Evolutionary conservation across 2,113 vertebrate genomes (phyloP), one percentile per base, ranked within the genome.

Genomic region (Proteles cristata): DNA sequence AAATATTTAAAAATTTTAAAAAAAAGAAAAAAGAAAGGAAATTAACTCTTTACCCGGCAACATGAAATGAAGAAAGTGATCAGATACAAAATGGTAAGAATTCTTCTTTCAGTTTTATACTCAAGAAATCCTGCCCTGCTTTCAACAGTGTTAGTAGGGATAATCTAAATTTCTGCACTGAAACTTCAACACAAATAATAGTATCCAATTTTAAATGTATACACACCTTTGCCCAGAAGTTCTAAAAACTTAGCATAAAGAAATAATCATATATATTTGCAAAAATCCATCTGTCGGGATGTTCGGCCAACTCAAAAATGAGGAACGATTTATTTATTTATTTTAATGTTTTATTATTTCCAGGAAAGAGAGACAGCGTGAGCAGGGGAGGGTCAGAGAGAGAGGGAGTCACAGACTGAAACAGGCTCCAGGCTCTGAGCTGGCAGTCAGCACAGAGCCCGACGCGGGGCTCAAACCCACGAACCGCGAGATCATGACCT

Each of bases 101-200:
- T 87, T 83, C 25, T 19, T 96, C 66, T 79, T 96, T 50, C 81
- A 19, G 26, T 76, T 89, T 69, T 1, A 63, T 7, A 43, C 50
- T 58, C 48, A 53, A 71, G 50, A 90, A 87, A 93, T 73, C 5
- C 35, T 79, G 31, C 43, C 17, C 58, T 68, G 26, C 55, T 91
- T 94, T 91, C 61, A 96, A 82, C 31, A 88, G 88, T 43, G 39
- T 7, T 91, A 45, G n/a, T 28, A 88, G 17, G 26, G 88, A 92
- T 45, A 83, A 89, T 58, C 55, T 79, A 89, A 55, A 65, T 55
- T 65, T 96, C 21, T 80, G 11, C 33, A 86, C 0, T 95, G 45
- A 96, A 74, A 96, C 1, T 16, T 88, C 55, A 86, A 91, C 33
- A 69, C 5, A 86, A 82, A 94, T 25, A 66, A 35, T 35, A 74